Evolutionary conservation across 2,797 vertebrate species (phyloP).

Genomic region (Sphenopsis melanotis): DNA sequence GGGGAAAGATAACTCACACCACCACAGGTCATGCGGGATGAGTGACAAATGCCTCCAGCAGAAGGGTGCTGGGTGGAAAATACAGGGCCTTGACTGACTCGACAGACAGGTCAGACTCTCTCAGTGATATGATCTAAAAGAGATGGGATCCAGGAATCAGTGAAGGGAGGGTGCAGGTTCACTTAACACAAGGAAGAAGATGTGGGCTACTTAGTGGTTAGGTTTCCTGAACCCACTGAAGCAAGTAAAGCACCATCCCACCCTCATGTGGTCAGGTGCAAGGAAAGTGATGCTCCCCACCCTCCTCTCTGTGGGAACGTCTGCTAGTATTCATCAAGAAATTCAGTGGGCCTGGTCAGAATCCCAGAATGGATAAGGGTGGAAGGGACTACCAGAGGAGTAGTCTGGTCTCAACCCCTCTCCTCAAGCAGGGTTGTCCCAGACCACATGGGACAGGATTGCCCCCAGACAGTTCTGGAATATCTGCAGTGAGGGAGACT

Average conservation of each 20-base stretch:
- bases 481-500: background rate
- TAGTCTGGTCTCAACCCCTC: background rate
- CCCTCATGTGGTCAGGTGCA: background rate
- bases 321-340: background rate
- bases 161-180: background rate
- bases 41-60: background rate
- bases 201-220: background rate
- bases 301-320: background rate
- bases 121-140: background rate
- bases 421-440: background rate
- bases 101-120: background rate
- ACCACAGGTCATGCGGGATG: rapidly evolving
- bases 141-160: background rate
- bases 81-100: background rate
- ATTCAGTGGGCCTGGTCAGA: background rate
- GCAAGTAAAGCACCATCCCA: background rate
- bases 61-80: background rate
- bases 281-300: background rate
- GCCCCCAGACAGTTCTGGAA: background rate
- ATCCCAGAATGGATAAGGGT: background rate
- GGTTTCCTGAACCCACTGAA: background rate
- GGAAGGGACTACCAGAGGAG: background rate
- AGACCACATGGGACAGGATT: background rate
- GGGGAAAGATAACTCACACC: background rate
- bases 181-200: background rate